Evolutionary conservation across 1,140 invertebrate species (phyloP).

Genomic region (Drosophila obscura): DNA sequence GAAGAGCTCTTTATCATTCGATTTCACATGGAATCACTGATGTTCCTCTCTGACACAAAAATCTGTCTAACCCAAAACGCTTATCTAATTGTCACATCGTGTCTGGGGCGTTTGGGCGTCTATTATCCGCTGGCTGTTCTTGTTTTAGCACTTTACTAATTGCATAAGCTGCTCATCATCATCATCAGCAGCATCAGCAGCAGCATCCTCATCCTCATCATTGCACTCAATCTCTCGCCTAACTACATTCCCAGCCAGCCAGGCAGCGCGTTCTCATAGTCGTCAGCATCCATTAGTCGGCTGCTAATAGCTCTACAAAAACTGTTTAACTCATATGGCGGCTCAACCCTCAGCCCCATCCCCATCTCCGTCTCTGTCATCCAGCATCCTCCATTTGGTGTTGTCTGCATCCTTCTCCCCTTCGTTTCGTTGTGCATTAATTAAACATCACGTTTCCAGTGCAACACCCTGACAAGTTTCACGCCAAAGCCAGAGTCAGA

Average conservation of each 20-base stretch:
- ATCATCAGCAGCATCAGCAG: conserved; percentile 4
- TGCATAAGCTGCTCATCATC: conserved; percentile 54
- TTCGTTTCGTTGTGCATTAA: conserved; percentile 68
- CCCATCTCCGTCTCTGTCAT: conserved; percentile 5
- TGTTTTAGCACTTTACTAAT: conserved; percentile 57
- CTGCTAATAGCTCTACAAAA: conserved; percentile 69
- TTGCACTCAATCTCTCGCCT: conserved; percentile 5
- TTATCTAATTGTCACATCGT: conserved; percentile 36
- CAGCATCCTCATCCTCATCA: background rate
- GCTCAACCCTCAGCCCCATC: conserved; percentile 3
- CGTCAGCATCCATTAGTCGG: conserved; percentile 71
- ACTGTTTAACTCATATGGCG: conserved; percentile 65
- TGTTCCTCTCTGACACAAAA: too few relatives aligned
- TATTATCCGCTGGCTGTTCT: conserved; percentile 16
- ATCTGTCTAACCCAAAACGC: background rate
- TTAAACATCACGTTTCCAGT: conserved; percentile 81
- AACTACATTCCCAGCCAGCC: conserved; percentile 5
- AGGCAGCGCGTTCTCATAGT: conserved; percentile 8
- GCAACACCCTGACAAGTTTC: conserved; percentile 77
- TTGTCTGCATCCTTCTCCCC: conserved; percentile 27
- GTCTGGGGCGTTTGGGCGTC: conserved; percentile 10
- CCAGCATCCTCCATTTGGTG: conserved; percentile 11
- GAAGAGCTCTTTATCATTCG: too few relatives aligned
- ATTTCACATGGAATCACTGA: too few relatives aligned
- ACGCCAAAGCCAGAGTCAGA: conserved; percentile 21